A percentile compares a stretch with the other conserved stretches of the same genome.
phyloP scores from a whole-genome alignment of 2,113 vertebrate genomes.

The Passer domesticus region DNA sequence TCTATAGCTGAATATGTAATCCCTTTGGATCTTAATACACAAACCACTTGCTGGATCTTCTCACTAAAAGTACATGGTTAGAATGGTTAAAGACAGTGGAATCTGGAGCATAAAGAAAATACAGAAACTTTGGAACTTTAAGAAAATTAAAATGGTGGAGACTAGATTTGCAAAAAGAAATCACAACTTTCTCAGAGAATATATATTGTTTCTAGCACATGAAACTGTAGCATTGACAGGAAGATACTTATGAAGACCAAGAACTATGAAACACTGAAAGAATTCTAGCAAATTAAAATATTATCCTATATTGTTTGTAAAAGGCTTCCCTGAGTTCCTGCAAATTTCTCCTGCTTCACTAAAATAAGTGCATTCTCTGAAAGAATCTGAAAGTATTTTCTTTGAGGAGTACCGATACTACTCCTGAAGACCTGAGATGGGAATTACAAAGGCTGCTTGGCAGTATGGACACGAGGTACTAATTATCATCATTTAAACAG shows the following conservation, averaged over 20 bases:
- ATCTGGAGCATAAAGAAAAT: neutral
- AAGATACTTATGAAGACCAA: neutral
- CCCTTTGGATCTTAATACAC: neutral
- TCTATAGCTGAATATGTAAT: neutral
- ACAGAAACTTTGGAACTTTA: neutral
- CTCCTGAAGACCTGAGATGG: neutral
- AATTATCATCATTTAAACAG: neutral
- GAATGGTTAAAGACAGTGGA: neutral
- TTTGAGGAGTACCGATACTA: neutral
- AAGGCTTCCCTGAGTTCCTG: neutral
- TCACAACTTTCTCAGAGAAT: neutral
- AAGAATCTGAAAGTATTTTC: neutral
- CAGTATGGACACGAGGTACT: rapidly evolving
- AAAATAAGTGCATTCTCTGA: neutral
- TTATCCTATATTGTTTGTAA: neutral
- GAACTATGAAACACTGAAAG: neutral
- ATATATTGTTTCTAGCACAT: neutral
- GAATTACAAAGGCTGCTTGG: neutral
- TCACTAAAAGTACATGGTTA: neutral
- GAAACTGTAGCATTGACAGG: neutral
- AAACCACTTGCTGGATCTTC: neutral
- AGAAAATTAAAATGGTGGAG: neutral
- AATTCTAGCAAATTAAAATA: neutral
- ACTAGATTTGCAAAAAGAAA: neutral
- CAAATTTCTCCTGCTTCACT: neutral